Evolutionary conservation across 2,113 vertebrate genomes (phyloP), one percentile per base, ranked within the genome.

Genomic region (Nycticryphes semicollaris): DNA sequence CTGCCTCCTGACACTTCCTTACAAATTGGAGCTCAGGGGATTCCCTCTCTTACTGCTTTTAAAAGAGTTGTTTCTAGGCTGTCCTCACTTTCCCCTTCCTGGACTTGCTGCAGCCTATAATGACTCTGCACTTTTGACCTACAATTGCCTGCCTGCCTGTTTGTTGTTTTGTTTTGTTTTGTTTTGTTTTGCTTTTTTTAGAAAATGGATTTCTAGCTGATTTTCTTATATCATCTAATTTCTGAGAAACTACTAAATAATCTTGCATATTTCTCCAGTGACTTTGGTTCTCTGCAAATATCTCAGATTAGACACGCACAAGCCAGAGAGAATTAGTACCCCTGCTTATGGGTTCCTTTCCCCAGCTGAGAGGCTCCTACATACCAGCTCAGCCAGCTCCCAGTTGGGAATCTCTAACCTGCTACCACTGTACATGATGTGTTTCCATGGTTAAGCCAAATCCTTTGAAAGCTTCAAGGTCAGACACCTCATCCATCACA

Each of bases 371-470:
- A 66, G 12, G 27, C 14, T 80, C 27, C 51, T 39, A 23, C 43
- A 3, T 5, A 22, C 15, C n/a, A 54, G 37, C 30, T 68, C 43
- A 86, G 37, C 4, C 69, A 84, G 43, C 23, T 59, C 37, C 12
- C 0, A 0, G 17, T 13, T 75, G 70, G 43, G 31, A 81, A 28
- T 33, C 15, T 82, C 74, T 37, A 72, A 4, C 27, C 11, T 3
- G 0, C 19, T 27, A 13, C 43, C 66, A n/a, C 81, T 39, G 35
- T 10, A 30, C 0, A 1, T 35, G 3, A 0, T 39, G 50, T 57
- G 18, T 7, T 91, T 27, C 70, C 48, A 53, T 0, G 24, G n/a
- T 28, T 50, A 25, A 17, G 30, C 6, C 85, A 90, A 69, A 67
- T 8, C 7, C 18, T 87, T 78, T 63, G 64, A 64, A 84, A 78